A percentile compares a stretch with the other conserved stretches of the same genome.
These are phyloP conservation scores for Percopsis transmontana DNA, from an alignment of 2,113 vertebrate genomes.

Conservation along the genomic window DNA sequence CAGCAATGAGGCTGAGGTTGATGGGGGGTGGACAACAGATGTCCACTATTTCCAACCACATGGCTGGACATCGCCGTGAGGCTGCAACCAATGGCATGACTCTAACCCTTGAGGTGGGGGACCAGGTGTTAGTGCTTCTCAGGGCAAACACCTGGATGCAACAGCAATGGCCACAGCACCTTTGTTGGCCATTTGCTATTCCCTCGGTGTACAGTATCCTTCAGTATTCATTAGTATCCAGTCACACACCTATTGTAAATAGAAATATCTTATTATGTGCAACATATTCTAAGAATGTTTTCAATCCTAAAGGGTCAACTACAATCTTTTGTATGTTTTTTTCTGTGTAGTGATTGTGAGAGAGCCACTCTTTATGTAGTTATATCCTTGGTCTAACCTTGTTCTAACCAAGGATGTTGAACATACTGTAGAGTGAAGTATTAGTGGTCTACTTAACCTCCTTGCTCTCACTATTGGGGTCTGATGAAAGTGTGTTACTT, in stretches of 20 bases:
- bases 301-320: no score
- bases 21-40: conserved; percentile 49
- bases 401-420: no score
- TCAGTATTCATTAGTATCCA: no score
- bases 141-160: conserved; percentile 16
- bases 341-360: no score
- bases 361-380: no score
- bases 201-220: background rate
- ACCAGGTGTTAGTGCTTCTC: conserved; percentile 49
- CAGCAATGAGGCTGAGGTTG: conserved; percentile 20
- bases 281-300: no score
- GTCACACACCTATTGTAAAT: no score
- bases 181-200: conserved; percentile 54
- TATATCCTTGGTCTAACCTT: no score
- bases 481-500: background rate
- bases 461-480: background rate
- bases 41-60: conserved; percentile 15
- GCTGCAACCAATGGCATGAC: conserved; percentile 42
- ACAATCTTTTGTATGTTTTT: no score
- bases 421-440: no score
- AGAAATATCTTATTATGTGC: no score
- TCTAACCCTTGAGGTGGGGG: conserved; percentile 43
- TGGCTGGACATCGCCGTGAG: background rate
- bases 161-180: conserved; percentile 3
- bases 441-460: conserved; percentile 9